A percentile compares a stretch with the other conserved stretches of the same genome.
Evolutionary conservation across 2,797 vertebrate genomes (phyloP).

Genomic region (Chrosomus eos): DNA sequence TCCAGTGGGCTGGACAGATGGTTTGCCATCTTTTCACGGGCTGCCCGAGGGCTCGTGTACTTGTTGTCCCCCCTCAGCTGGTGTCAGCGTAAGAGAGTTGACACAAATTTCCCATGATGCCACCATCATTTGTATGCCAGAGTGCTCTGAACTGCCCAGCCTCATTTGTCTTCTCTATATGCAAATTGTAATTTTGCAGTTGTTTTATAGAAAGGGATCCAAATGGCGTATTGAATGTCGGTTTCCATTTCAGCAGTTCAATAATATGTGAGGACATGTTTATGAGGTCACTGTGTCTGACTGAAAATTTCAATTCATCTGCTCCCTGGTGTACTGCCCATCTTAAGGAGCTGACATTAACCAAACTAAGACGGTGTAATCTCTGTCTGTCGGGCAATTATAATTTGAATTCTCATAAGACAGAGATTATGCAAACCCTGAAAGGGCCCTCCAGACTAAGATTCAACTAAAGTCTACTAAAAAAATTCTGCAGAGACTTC

Average conservation of each 20-base stretch:
- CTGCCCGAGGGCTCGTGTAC: background rate
- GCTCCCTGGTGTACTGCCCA: background rate
- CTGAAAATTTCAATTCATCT: slow-evolving; percentile 16
- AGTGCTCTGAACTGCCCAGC: background rate
- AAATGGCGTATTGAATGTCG: background rate
- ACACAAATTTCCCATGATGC: slow-evolving; percentile 27
- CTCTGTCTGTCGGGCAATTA: slow-evolving; percentile 41
- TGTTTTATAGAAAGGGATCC: background rate
- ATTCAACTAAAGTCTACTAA: slow-evolving; percentile 27
- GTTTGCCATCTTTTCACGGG: slow-evolving; percentile 19
- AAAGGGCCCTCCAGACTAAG: slow-evolving; percentile 20
- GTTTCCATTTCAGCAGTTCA: background rate
- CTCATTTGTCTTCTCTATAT: slow-evolving; percentile 18
- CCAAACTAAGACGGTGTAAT: slow-evolving; percentile 33
- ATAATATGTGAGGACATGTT: background rate
- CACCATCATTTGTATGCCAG: slow-evolving; percentile 29
- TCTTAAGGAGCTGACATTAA: slow-evolving; percentile 19
- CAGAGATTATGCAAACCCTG: slow-evolving; percentile 24
- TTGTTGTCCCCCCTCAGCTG: background rate
- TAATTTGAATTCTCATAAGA: slow-evolving; percentile 34
- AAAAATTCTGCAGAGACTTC: slow-evolving; percentile 39
- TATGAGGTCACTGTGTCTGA: slow-evolving; percentile 1
- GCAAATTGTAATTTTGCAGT: background rate
- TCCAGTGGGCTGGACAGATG: slow-evolving; percentile 22
- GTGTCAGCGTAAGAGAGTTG: slow-evolving; percentile 17